Conservation (phyloP, 2,113 vertebrate species). For the Galbula dea region DNA sequence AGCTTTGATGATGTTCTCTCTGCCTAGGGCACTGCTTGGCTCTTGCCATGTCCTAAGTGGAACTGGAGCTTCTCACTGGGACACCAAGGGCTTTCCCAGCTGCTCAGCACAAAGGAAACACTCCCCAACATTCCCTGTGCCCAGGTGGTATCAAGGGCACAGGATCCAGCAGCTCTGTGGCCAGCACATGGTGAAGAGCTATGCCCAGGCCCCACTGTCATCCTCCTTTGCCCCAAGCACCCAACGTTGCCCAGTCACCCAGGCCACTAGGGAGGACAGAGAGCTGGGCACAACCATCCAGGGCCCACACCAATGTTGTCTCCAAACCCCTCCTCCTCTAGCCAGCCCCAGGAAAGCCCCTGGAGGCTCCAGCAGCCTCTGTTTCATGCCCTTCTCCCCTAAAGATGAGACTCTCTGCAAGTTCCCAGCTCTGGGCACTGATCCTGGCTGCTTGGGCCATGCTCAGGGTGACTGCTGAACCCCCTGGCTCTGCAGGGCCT, state of each 20-base stretch:
- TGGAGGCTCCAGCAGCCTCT: neutral
- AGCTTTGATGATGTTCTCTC: neutral
- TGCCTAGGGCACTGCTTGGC: neutral
- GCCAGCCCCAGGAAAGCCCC: neutral
- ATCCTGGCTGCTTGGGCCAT: neutral
- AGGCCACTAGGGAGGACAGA: neutral
- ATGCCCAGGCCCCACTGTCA: neutral
- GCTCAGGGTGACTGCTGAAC: neutral
- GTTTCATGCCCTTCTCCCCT: neutral
- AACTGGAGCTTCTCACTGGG: neutral
- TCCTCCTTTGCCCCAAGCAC: neutral
- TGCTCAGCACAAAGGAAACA: neutral
- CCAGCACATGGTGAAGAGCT: fast-evolving
- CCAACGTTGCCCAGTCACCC: neutral
- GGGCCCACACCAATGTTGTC: fast-evolving
- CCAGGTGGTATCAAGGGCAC: neutral
- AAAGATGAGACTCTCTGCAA: neutral
- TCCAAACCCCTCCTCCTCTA: neutral
- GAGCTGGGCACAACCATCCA: neutral
- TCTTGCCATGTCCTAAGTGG: neutral
- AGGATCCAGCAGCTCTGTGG: neutral
- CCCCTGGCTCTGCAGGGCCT: neutral
- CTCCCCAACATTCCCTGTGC: neutral
- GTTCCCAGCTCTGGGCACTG: neutral
- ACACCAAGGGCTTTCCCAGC: neutral